phyloP scores from a whole-genome alignment of 2,113 vertebrate genomes.

The Sturnira hondurensis region DNA sequence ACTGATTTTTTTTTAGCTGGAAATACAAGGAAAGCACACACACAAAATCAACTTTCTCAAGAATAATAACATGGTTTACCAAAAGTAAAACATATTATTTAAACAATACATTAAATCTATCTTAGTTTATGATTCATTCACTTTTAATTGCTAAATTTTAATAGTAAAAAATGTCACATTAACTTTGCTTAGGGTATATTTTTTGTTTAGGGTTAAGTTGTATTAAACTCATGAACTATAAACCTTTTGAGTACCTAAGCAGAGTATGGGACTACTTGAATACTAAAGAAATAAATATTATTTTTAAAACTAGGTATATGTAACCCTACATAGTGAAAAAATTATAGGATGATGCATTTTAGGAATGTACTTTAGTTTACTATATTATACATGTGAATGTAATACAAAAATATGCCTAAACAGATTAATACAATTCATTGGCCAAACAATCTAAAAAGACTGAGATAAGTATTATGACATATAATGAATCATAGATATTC shows the following conservation, averaged over 20 bases:
- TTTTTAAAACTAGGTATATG: conserved; percentile 36
- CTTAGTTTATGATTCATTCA: conserved; percentile 14
- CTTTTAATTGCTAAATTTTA: conserved; percentile 4
- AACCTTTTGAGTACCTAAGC: neutral
- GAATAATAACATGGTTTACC: conserved; percentile 24
- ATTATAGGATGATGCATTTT: neutral
- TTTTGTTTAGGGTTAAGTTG: neutral
- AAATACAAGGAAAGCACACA: conserved; percentile 21
- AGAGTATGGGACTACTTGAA: neutral
- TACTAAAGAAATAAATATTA: neutral
- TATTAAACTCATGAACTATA: neutral
- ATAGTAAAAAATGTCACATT: neutral
- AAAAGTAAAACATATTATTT: conserved; percentile 30
- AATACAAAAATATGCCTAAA: conserved; percentile 23
- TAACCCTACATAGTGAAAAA: conserved; percentile 34
- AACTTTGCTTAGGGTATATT: neutral
- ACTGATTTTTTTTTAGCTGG: conserved; percentile 10
- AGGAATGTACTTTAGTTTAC: conserved; percentile 32
- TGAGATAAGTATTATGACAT: neutral
- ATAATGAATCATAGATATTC: conserved; percentile 41
- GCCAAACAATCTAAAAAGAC: neutral
- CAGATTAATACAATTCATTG: neutral
- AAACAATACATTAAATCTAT: neutral
- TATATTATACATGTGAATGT: conserved; percentile 5
- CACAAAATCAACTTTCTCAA: conserved; percentile 11